A percentile compares a stretch with the other conserved stretches of the same genome.
Conservation (phyloP, 2,113 vertebrate genomes). For the Leucoraja erinaceus region DNA sequence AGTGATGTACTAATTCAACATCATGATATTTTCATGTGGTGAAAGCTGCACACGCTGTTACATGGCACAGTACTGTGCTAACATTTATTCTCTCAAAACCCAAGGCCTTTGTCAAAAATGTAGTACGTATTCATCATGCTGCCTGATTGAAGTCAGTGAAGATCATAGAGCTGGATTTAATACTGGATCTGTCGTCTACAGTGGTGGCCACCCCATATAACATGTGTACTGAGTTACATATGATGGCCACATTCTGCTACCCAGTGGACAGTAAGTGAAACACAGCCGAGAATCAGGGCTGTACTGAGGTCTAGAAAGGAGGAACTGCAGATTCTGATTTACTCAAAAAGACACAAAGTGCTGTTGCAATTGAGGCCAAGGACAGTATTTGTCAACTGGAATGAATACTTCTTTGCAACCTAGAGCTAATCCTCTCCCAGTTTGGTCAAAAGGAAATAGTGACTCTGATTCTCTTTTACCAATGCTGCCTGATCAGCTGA, state of each 20-base stretch:
- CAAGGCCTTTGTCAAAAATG: neutral
- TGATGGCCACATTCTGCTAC: neutral
- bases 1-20: neutral
- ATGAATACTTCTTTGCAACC: neutral
- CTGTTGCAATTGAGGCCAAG: neutral
- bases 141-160: neutral
- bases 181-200: neutral
- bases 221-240: neutral
- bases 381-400: neutral
- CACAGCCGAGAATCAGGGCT: neutral
- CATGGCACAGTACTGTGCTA: neutral
- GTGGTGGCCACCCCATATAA: neutral
- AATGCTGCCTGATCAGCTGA: no score
- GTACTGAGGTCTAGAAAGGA: neutral
- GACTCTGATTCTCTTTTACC: no score
- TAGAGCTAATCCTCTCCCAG: no score
- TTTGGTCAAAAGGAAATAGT: no score
- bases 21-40: neutral
- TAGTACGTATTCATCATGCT: neutral
- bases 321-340: no score
- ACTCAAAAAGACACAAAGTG: no score
- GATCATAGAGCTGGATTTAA: neutral
- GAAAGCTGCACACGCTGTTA: neutral
- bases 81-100: neutral
- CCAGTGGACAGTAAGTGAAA: constrained; percentile 4